These are phyloP conservation scores for Nylanderia fulva DNA, from an alignment of 1,140 invertebrate genomes.

Conservation along the genomic window DNA sequence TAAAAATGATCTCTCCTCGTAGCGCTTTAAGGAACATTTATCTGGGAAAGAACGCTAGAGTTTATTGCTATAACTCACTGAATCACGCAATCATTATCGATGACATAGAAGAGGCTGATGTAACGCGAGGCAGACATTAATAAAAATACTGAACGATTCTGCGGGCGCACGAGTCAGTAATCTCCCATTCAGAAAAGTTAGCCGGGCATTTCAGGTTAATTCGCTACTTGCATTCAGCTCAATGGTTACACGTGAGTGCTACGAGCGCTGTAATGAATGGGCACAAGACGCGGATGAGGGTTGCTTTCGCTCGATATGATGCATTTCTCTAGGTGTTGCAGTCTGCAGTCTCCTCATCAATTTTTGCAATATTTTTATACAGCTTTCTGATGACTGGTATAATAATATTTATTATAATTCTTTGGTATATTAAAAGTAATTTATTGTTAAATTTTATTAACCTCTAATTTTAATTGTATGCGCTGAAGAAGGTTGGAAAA, in stretches of 20 bases:
- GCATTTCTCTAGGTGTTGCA: slow-evolving; percentile 14
- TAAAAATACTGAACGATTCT: slow-evolving; percentile 45
- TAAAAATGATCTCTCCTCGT: neutral
- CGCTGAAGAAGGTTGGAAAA: no score
- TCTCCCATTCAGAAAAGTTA: slow-evolving; percentile 79
- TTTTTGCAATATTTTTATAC: neutral
- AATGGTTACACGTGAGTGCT: slow-evolving; percentile 75
- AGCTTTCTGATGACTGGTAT: neutral
- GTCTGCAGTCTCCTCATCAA: neutral
- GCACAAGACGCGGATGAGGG: slow-evolving; percentile 51
- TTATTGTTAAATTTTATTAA: no score
- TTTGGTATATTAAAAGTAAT: neutral
- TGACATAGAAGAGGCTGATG: slow-evolving; percentile 26
- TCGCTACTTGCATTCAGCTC: slow-evolving; percentile 75
- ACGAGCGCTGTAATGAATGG: slow-evolving; percentile 75
- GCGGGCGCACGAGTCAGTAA: slow-evolving; percentile 67
- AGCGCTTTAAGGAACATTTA: neutral
- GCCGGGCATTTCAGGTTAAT: slow-evolving; percentile 77
- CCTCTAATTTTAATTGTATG: no score
- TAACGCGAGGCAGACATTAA: slow-evolving; percentile 25
- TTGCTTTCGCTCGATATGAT: slow-evolving; percentile 19
- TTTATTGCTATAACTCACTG: neutral
- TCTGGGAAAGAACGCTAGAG: slow-evolving; percentile 9
- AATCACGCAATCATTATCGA: slow-evolving; percentile 29
- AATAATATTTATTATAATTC: neutral